Base-by-base conservation (phyloP, 2,113 vertebrate genomes). In the Charadrius vociferus region DNA sequence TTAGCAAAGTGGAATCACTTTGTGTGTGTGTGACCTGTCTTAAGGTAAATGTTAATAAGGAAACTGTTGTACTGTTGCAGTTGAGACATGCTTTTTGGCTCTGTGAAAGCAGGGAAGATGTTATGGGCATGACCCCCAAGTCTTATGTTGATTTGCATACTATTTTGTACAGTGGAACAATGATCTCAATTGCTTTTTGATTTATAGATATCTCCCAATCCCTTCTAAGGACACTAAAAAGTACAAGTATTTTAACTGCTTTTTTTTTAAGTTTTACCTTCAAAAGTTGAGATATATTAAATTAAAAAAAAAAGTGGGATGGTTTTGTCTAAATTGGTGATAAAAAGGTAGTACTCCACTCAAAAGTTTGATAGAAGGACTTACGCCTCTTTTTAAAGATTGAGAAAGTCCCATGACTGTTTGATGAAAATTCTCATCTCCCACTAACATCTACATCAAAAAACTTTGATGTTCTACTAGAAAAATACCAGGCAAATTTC, bases 361-460 rank as follows among this genome's bases (percentile, higher is more conserved):
- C 27, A 56, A 88, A 91, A 88, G 29, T 32, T 72, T 75, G 27
- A 62, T 75, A 39, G 52, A 81, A 79, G 82, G 62, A 75, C 37
- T 88, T 63, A 86, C 0, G 22, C 47, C 29, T 86, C 61, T 86
- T 90, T 91, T 67, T 86, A 80, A 86, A 83, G 47, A 52, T 30
- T 81, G 22, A 90, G 63, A 61, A 90, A 67, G 56, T 82, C 88
- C 41, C 24, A 39, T 80, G 75, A 75, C 50, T 80, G 53, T 67
- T 53, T 82, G 59, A 85, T 74, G 74, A 86, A 88, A 79, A 74
- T 71, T 88, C 50, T 95, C 47, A 71, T 95, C 86, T 93, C 65
- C 75, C 65, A 79, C 70, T 75, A 93, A 86, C 71, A 83, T 62
- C 80, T 91, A 87, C 82, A 62, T 90, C 36, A 71, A 91, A 92